Conservation (phyloP, 2,797 vertebrate species). For the Sarcoramphus papa region DNA sequence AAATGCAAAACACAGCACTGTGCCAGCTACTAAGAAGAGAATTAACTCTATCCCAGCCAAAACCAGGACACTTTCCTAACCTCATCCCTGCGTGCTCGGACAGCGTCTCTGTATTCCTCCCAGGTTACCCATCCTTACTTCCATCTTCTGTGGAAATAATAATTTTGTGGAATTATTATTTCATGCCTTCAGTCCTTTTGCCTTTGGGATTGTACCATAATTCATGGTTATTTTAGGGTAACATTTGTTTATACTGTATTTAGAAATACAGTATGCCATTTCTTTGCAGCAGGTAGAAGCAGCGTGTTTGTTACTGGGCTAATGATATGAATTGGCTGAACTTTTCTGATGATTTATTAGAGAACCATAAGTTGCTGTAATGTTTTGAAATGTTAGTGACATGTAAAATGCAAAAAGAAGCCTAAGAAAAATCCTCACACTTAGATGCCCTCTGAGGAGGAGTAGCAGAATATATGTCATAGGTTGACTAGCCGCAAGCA, state of each 20-base stretch:
- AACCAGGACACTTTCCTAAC: neutral
- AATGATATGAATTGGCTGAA: neutral
- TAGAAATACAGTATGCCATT: slow-evolving; percentile 34
- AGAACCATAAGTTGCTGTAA: neutral
- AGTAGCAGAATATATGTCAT: neutral
- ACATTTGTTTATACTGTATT: slow-evolving; percentile 45
- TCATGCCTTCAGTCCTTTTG: neutral
- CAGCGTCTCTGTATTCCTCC: neutral
- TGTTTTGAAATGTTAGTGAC: neutral
- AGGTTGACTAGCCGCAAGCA: neutral
- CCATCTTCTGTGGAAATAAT: neutral
- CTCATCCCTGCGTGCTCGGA: neutral
- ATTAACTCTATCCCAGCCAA: no score
- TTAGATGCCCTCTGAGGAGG: neutral
- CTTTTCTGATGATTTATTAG: neutral
- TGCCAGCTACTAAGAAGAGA: no score
- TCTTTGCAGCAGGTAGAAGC: slow-evolving; percentile 26
- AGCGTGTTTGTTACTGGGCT: slow-evolving; percentile 1
- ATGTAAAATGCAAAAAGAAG: neutral
- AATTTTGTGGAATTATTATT: neutral
- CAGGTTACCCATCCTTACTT: neutral
- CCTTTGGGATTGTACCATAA: neutral
- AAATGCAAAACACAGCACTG: no score
- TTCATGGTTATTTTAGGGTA: slow-evolving; percentile 15
- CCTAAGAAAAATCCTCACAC: neutral